Evolutionary conservation across 2,888 invertebrate species (phyloP).

Genomic region (Ennomos erosarius): DNA sequence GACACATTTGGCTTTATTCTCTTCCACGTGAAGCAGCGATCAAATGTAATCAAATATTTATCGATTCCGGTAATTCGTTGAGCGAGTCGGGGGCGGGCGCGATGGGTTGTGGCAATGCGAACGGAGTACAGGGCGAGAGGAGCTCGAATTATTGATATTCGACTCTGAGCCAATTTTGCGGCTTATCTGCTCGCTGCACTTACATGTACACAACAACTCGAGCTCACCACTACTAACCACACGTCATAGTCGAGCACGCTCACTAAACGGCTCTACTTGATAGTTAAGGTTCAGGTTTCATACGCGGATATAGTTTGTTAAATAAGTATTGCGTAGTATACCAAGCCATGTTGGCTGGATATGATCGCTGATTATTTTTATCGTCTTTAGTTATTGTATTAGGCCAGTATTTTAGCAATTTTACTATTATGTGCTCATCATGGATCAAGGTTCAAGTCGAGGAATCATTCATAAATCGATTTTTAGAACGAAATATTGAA

Average conservation of each 20-base stretch:
- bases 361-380: no score
- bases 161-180: constrained; percentile 37
- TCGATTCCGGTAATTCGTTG: constrained; percentile 62
- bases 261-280: constrained; percentile 11
- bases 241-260: constrained; percentile 1
- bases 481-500: no score
- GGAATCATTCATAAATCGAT: no score
- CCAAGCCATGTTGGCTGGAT: neutral
- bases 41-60: constrained; percentile 62
- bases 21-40: constrained; percentile 48
- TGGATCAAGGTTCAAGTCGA: no score
- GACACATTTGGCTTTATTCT: constrained; percentile 44
- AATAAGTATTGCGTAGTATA: no score
- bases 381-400: no score
- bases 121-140: constrained; percentile 46
- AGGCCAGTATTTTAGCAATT: no score
- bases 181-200: constrained; percentile 42
- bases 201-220: constrained; percentile 11
- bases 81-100: constrained; percentile 45
- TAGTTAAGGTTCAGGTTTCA: constrained; percentile 13
- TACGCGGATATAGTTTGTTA: neutral
- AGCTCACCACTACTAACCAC: constrained; percentile 3
- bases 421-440: no score
- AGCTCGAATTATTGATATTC: constrained; percentile 59
- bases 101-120: constrained; percentile 35